Conservation (phyloP, 1,140 invertebrate genomes). For the Latrodectus geometricus region DNA sequence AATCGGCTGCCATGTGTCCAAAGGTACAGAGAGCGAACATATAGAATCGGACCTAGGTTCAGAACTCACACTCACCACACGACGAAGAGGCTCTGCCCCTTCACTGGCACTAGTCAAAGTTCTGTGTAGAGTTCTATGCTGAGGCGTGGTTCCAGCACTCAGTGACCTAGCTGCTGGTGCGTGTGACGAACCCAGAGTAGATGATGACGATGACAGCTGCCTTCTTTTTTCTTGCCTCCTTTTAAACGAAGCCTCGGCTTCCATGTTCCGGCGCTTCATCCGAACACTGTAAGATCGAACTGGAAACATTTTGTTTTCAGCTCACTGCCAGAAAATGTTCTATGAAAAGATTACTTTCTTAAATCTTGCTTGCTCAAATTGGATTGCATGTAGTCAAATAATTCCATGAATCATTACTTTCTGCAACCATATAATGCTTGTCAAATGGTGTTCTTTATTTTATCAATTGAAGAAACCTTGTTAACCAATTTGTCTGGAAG, state of each 20-base stretch:
- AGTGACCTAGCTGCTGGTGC: constrained; percentile 36
- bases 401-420: not conserved
- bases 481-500: not conserved
- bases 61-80: constrained; percentile 7
- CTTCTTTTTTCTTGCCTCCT: constrained; percentile 57
- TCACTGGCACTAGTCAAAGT: constrained; percentile 56
- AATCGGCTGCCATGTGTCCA: constrained; percentile 8
- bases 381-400: not conserved
- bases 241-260: constrained; percentile 63
- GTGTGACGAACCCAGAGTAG: constrained; percentile 23
- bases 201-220: constrained; percentile 45
- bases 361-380: not conserved
- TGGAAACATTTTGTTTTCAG: constrained; percentile 59
- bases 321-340: not conserved
- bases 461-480: no score
- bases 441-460: not conserved
- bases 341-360: not conserved
- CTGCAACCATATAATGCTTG: not conserved
- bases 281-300: constrained; percentile 65
- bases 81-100: constrained; percentile 21
- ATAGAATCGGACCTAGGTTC: constrained; percentile 8
- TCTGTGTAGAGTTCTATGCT: not conserved
- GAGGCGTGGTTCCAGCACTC: constrained; percentile 55
- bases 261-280: constrained; percentile 62
- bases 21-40: not conserved